phyloP scores from a whole-genome alignment of 2,888 invertebrate genomes.

The Phrixothrix hirtus region DNA sequence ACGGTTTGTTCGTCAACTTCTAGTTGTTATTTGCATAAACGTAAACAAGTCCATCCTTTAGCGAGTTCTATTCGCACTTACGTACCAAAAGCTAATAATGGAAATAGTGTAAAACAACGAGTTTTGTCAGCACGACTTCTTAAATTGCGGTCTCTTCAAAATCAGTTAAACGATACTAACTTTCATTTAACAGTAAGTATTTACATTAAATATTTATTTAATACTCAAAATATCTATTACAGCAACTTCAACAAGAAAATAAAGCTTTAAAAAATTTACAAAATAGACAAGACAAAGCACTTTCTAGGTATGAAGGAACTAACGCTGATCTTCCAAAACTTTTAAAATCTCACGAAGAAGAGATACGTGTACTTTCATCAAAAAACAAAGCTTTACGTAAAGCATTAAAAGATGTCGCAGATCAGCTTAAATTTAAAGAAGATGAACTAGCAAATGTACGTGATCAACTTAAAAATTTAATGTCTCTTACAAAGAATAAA shows the following conservation, averaged over 20 bases:
- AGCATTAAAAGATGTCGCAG: slow-evolving; percentile 65
- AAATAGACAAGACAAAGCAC: slow-evolving; percentile 77
- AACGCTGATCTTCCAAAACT: slow-evolving; percentile 78
- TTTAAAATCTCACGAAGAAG: slow-evolving; percentile 77
- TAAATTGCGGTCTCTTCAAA: slow-evolving; percentile 75
- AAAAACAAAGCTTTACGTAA: slow-evolving; percentile 70
- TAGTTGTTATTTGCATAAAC: slow-evolving; percentile 51
- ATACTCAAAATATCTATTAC: slow-evolving; percentile 37
- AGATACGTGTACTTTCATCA: slow-evolving; percentile 71
- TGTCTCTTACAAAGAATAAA: slow-evolving; percentile 72
- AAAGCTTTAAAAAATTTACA: slow-evolving; percentile 74
- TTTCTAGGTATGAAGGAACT: slow-evolving; percentile 75
- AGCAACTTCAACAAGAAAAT: slow-evolving; percentile 75
- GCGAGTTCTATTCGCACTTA: slow-evolving; percentile 40
- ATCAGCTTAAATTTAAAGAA: slow-evolving; percentile 71
- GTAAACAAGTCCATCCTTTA: slow-evolving; percentile 52
- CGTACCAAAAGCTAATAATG: slow-evolving; percentile 18
- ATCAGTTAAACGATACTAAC: slow-evolving; percentile 78
- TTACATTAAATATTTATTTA: slow-evolving; percentile 11
- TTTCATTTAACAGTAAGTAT: slow-evolving; percentile 71
- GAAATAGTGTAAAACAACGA: slow-evolving; percentile 59
- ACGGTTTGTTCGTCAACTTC: slow-evolving; percentile 54
- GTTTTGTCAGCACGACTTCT: slow-evolving; percentile 78
- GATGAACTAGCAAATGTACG: slow-evolving; percentile 66
- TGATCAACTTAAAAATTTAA: slow-evolving; percentile 72